Base-by-base conservation (phyloP, 2,797 vertebrate genomes). In the Synaphobranchus kaupii region DNA sequence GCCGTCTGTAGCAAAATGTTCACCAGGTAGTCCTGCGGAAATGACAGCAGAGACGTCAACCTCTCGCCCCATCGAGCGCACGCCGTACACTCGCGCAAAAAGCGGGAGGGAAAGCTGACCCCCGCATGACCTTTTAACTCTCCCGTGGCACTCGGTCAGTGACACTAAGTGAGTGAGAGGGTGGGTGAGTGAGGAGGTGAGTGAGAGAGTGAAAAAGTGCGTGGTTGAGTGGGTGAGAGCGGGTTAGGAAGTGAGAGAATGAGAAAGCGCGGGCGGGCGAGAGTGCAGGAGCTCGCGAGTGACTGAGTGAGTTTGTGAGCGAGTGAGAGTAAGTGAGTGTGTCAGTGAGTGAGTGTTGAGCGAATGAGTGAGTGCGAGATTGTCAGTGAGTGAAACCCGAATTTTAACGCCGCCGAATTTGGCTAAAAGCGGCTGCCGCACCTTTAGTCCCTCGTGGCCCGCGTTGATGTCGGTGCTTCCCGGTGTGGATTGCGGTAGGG, bases 1-100 rank as follows among this genome's bases (percentile, higher is more conserved):
- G 99, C 98, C 0, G 97, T 98, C 94, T 96, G 98, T 90, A 99
- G 91, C 90, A 99, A 95, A 91, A 96, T 97, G 93, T 96, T 97
- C 93, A 99, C 94, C 94, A 99, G 96, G 93, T 96, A 97, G 93
- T 95, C 95, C 99, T 99, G 89, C 92, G 95, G 9, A 47, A 71
- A 22, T 81, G 63, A 47, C 20, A 80, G 71, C 0, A 52, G 13
- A 66, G 20, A 84, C 28, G 3, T 63, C 22, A 34, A 39, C 54
- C 3, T 28, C 52, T 31, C 13, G 20, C 2, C 22, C 8, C 1
- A 34, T 34, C 13, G 2, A 10, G n/a, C 13, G 22, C 85, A 81
- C 13, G 31, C 54, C 54, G 54, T 28, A 28, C 12, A 17, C 73
- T 47, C 39, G 44, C 15, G 48, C 82, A 56, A 56, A 20, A 31